Evolutionary conservation across 2,888 invertebrate genomes (phyloP).

Genomic region (Malthinus flaveolus): DNA sequence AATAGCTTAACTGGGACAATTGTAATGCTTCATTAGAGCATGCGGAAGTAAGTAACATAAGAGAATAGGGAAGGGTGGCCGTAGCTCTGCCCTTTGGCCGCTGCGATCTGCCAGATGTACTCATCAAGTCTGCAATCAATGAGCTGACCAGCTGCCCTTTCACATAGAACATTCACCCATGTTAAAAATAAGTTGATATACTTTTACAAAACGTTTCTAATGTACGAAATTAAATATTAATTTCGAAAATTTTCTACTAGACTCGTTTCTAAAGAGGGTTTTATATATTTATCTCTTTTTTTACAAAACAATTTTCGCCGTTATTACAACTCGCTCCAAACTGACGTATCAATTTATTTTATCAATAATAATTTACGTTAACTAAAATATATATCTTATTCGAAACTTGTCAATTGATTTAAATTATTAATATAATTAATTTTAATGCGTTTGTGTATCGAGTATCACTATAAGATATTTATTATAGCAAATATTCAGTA

Average conservation of each 20-base stretch:
- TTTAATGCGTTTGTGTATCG: slow-evolving; percentile 50
- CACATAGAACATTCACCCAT: slow-evolving; percentile 31
- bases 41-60: slow-evolving; percentile 38
- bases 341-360: too few species aligned
- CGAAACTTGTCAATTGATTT: slow-evolving; percentile 40
- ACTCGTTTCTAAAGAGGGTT: slow-evolving; percentile 46
- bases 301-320: slow-evolving; percentile 36
- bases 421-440: slow-evolving; percentile 53
- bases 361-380: too few species aligned
- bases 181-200: slow-evolving; percentile 19
- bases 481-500: slow-evolving; percentile 40
- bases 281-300: slow-evolving; percentile 39
- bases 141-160: slow-evolving; percentile 48
- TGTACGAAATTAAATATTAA: slow-evolving; percentile 29
- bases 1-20: slow-evolving; percentile 34
- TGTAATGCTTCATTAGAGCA: slow-evolving; percentile 38
- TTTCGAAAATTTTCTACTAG: slow-evolving; percentile 45
- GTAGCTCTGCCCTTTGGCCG: slow-evolving; percentile 46
- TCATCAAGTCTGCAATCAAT: slow-evolving; percentile 49
- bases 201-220: slow-evolving; percentile 10
- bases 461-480: slow-evolving; percentile 50
- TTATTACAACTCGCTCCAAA: slow-evolving; percentile 36
- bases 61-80: slow-evolving; percentile 36
- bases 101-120: slow-evolving; percentile 50
- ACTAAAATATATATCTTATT: too few species aligned